Conservation (phyloP, 1,140 invertebrate species). For the Platyura marginata region DNA sequence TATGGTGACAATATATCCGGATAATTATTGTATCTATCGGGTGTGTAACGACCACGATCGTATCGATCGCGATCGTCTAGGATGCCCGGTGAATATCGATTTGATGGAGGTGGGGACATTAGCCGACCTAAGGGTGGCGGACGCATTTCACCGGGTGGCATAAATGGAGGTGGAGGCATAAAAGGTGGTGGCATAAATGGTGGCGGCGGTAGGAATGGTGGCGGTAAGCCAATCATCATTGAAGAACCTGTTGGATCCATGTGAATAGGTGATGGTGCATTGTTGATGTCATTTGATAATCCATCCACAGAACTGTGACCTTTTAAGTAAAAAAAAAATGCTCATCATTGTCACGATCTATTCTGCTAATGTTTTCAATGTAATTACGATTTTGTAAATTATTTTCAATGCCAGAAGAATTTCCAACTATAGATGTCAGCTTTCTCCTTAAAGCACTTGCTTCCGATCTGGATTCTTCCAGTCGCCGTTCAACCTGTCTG, state of each 20-base stretch:
- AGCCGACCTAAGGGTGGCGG: conserved; percentile 30
- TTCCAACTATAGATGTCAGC: conserved; percentile 27
- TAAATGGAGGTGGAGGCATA: conserved; percentile 22
- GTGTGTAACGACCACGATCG: conserved; percentile 4
- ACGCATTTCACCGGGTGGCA: conserved; percentile 15
- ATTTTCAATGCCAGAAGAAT: conserved; percentile 2
- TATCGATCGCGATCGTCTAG: neutral
- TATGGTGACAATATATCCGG: conserved; percentile 9
- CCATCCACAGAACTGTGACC: conserved; percentile 2
- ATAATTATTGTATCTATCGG: conserved; percentile 18
- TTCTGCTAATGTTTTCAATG: too few species aligned
- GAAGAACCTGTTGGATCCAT: conserved; percentile 31
- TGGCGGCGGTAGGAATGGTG: conserved; percentile 27
- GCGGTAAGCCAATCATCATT: conserved; percentile 22
- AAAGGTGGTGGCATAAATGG: conserved; percentile 24
- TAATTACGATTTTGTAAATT: conserved; percentile 13
- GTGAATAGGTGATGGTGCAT: conserved; percentile 17
- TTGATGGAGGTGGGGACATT: conserved; percentile 34
- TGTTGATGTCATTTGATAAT: conserved; percentile 6
- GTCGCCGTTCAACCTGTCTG: conserved; percentile 49
- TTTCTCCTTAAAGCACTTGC: conserved; percentile 50
- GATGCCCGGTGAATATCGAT: conserved; percentile 15
- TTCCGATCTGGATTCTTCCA: conserved; percentile 57
- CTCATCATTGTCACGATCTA: too few species aligned
- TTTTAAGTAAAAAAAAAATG: neutral